Base-by-base conservation (phyloP, 2,888 invertebrate species). In the Pterostichus niger region DNA sequence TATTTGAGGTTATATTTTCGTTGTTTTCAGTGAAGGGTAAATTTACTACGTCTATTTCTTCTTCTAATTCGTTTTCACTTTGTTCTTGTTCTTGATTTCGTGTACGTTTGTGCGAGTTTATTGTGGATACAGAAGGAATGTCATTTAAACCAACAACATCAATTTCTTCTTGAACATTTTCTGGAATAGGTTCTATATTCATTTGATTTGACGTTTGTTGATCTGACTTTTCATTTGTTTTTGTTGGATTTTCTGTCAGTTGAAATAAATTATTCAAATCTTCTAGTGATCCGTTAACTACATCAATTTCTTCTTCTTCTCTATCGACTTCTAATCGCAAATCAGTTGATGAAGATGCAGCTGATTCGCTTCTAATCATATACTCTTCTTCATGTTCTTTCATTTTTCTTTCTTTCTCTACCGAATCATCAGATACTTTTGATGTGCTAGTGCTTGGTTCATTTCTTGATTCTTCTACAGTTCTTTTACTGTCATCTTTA, bases 231-330 rank as follows among this genome's bases (percentile, higher is more conserved):
- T 59, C 59, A 59, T 1, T 59, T 59, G 59, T 59, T 59, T 59
- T 11, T 11, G 52, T 9, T 0, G 2, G 31, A 11, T 24, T 59
- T 59, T 59, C 31, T 11, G 52, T 9, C 10, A 6, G 31, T 7
- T 24, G 6, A 9, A 24, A 54, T 54, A 54, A 54, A 59, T 33
- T 35, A 6, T 4, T 73, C 46, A 44, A 2, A 15, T 31, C n/a
- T 76, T 15, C 17, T 3, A 61, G 40, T 40, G 40, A 40, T 40
- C 40, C 35, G 24, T 76, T 76, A 3, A 77, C 77, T 6, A 79
- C 79, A 64, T 79, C 79, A 44, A 79, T 79, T 79, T 79, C 79
- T 79, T 79, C 75, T 0, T 75, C 75, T 73, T 44, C 73, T 15
- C 9, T 71, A 0, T n/a, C 24, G n/a, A 35, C 35, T 15, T 54